These are phyloP conservation scores for Neosilurus hyrtlii DNA, from an alignment of 2,797 vertebrate genomes.

Conservation along the genomic window DNA sequence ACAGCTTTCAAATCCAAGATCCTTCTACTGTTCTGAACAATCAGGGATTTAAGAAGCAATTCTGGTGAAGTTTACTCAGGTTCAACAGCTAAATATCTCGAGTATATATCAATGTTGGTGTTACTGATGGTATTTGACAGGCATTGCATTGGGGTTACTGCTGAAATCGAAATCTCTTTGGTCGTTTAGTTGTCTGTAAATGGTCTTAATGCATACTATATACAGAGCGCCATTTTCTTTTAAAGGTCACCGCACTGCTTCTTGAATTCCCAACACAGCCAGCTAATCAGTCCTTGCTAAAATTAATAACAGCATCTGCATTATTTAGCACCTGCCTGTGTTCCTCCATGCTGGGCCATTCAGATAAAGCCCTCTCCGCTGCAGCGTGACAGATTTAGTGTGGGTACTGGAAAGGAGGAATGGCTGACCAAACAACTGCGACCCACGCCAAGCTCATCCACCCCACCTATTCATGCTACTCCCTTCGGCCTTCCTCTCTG, in stretches of 20 bases:
- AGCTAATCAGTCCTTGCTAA: conserved; percentile 42
- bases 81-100: background rate
- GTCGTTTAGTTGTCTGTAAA: conserved; percentile 5
- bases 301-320: conserved; percentile 67
- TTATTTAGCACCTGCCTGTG: conserved; percentile 73
- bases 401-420: background rate
- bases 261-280: background rate
- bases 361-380: conserved; percentile 64
- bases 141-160: background rate
- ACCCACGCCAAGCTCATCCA: background rate
- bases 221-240: conserved; percentile 48
- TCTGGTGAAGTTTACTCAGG: background rate
- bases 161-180: background rate
- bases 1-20: background rate
- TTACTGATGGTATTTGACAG: background rate
- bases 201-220: conserved; percentile 7
- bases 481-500: background rate
- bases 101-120: background rate
- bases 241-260: conserved; percentile 45
- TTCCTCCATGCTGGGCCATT: conserved; percentile 49
- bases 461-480: conserved; percentile 4
- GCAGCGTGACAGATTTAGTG: conserved; percentile 63
- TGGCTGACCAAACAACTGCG: conserved; percentile 19
- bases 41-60: background rate
- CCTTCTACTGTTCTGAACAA: background rate